Base-by-base conservation (phyloP, 2,113 vertebrate genomes). In the Megaceryle maxima region DNA sequence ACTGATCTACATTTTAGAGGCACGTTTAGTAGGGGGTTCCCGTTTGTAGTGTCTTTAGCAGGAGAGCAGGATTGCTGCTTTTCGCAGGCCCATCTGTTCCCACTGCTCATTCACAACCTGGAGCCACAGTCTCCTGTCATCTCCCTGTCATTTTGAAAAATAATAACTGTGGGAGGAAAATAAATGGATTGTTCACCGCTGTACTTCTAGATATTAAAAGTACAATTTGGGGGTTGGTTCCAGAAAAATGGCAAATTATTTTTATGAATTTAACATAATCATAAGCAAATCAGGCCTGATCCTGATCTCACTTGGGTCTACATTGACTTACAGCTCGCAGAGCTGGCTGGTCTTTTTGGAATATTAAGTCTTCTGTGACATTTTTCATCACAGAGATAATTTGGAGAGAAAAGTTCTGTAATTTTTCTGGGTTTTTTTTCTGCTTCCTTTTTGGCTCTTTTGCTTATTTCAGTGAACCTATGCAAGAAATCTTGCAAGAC, bases 81-180 rank as follows among this genome's bases (percentile, higher is more conserved):
- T 77, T 96, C 44, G 0, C 88, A 59, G 80, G 56, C 88, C 93
- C 85, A 94, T 96, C 95, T 96, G 94, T 64, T 96, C 96, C 95
- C 0, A 37, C 91, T 94, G 96, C 95, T 97, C 94, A 91, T 91
- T 91, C 96, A 96, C 95, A 91, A 96, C 95, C 96, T 85, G 95
- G 28, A 96, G 92, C 87, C 90, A 46, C 74, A 24, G 91, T 9
- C 81, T 92, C 77, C 95, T 94, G 92, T 95, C 92, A 92, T 46
- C 87, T 87, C 74, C 59, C 81, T 57, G 74, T 95, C 96, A 91
- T 46, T 44, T 12, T 0, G 2, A 77, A 50, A 89, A 92, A 78
- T 69, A 94, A 87, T 92, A 41, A 79, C 82, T 43, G 83, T 93
- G 87, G 83, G 88, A 93, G 94, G 95, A 89, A 86, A 91, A 43